A percentile compares a stretch with the other conserved stretches of the same genome.
Conservation (phyloP, 2,888 invertebrate species). For the Yponomeuta sedellus region DNA sequence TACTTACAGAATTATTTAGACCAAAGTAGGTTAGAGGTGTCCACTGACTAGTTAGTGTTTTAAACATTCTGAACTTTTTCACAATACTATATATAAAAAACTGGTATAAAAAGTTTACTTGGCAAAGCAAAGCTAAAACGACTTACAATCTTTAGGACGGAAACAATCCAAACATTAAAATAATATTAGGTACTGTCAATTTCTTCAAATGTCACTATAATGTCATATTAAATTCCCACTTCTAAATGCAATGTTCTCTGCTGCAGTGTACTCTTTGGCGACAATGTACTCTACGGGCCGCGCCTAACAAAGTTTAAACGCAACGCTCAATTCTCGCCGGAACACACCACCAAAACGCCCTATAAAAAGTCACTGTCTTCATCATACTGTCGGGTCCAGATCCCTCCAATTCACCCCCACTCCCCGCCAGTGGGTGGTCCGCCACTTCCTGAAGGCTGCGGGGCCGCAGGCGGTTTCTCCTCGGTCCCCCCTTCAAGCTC, state of each 20-base stretch:
- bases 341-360: neutral
- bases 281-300: neutral
- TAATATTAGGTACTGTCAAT: conserved; percentile 25
- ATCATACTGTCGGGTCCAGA: neutral
- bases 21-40: conserved; percentile 44
- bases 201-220: conserved; percentile 44
- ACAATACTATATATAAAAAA: conserved; percentile 2
- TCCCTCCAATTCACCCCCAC: conserved; percentile 39
- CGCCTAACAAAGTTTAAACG: neutral
- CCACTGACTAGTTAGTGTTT: conserved; percentile 47
- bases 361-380: conserved; percentile 23
- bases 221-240: conserved; percentile 29
- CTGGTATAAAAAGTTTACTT: too few relatives aligned
- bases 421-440: conserved; percentile 30
- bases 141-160: neutral
- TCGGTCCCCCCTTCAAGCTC: conserved; percentile 69
- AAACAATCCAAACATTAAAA: conserved; percentile 4
- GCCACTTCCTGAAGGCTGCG: conserved; percentile 21
- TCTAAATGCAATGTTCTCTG: conserved; percentile 54
- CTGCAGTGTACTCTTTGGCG: conserved; percentile 24
- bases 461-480: conserved; percentile 22
- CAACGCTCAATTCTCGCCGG: neutral
- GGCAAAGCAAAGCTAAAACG: neutral
- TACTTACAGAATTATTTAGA: conserved; percentile 7
- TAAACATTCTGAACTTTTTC: neutral